Evolutionary conservation across 1,140 invertebrate genomes (phyloP), one percentile per base, ranked within the genome.

Genomic region (Habropoda laboriosa): DNA sequence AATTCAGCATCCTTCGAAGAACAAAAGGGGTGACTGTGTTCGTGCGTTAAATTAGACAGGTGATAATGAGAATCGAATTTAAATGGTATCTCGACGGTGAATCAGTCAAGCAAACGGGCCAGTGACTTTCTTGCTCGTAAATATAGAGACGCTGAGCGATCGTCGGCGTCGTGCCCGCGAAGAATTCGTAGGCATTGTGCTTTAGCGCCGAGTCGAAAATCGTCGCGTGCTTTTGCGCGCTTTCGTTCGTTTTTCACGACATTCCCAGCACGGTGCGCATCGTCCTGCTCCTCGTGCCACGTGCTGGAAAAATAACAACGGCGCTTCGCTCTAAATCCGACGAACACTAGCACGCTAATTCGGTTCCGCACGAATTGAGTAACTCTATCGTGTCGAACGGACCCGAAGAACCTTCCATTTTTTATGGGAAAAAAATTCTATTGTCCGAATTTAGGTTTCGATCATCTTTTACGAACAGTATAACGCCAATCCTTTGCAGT

Each of bases 151-250:
- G 75, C 51, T 40, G 42, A 51, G 70, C 74, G 63, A 45, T 77
- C 78, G 55, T 81, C 82, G 67, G 64, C 79, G 79, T 85, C 84
- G 76, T 45, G 68, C 55, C 13, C 73, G 60, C 51, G 67, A 84
- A 73, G 83, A 86, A 86, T 82, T 73, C 80, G 58, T 70, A 82
- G 71, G 81, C 84, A 86, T 86, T 86, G 83, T 86, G 64, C 64
- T 82, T 73, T 82, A 71, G 58, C 64, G 71, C 64, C 79, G 47
- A 63, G 58, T 66, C 64, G 64, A 86, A 82, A 79, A 85, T 72
- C 79, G 83, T 64, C 83, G 66, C 80, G 58, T 85, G 83, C 68
- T 49, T 74, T 53, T 24, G 30, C 32, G 35, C 55, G 68, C 27
- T 51, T 86, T 85, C 73, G 27, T 80, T 84, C 53, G 61, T 85